Conservation (phyloP, 1,140 invertebrate genomes). For the Amphibalanus amphitrite region DNA sequence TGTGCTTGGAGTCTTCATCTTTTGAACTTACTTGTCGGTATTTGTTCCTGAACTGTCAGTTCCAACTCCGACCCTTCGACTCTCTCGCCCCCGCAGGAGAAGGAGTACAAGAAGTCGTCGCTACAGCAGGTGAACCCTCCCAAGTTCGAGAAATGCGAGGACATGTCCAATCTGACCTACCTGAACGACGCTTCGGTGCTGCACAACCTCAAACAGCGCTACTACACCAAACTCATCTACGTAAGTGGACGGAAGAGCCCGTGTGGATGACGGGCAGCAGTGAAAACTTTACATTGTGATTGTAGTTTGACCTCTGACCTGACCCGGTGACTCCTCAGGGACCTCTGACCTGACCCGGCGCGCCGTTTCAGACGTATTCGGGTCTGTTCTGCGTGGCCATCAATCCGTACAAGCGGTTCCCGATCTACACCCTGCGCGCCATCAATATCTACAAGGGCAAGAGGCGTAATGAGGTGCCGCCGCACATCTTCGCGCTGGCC, state of each 20-base stretch:
- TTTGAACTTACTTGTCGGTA: too few relatives aligned
- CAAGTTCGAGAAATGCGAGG: constrained; percentile 41
- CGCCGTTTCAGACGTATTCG: constrained; percentile 42
- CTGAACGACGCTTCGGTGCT: constrained; percentile 42
- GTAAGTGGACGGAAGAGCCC: too few relatives aligned
- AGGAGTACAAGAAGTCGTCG: constrained; percentile 32
- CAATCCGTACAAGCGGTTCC: constrained; percentile 44
- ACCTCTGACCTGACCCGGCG: too few relatives aligned
- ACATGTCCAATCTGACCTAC: constrained; percentile 48
- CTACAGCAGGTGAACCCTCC: constrained; percentile 37
- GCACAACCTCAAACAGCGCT: constrained; percentile 37
- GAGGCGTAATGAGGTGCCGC: constrained; percentile 42
- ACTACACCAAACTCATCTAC: constrained; percentile 36
- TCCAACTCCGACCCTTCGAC: too few relatives aligned
- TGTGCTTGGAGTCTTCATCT: too few relatives aligned
- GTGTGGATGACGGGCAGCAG: too few relatives aligned
- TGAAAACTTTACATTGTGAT: too few relatives aligned
- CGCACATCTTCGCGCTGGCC: constrained; percentile 44
- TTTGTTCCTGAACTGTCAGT: too few relatives aligned
- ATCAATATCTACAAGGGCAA: constrained; percentile 40
- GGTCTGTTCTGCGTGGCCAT: constrained; percentile 46
- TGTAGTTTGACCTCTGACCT: too few relatives aligned
- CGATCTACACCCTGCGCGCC: constrained; percentile 39
- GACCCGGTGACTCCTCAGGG: too few relatives aligned
- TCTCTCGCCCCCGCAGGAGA: too few relatives aligned